Percentiles rank a stretch among this genome's conserved stretches.
These are phyloP conservation scores for Cotesia vestalis DNA, from an alignment of 1,140 invertebrate genomes.

Conservation along the genomic window DNA sequence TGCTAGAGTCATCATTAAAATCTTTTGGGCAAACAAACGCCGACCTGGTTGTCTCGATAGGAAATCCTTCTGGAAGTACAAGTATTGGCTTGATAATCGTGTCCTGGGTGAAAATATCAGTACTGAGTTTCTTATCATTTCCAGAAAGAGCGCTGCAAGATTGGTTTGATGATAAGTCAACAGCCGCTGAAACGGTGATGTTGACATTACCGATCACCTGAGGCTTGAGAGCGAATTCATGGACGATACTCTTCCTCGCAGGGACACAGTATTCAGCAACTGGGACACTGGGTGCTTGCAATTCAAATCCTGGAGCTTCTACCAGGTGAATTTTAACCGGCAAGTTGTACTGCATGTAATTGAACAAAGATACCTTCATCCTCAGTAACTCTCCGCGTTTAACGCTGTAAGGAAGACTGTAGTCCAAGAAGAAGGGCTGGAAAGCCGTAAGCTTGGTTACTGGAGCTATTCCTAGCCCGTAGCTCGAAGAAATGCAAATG, in stretches of 20 bases:
- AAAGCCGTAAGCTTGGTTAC: constrained; percentile 71
- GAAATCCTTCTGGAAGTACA: constrained; percentile 72
- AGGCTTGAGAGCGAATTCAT: constrained; percentile 66
- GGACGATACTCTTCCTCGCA: constrained; percentile 60
- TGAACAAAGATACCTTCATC: constrained; percentile 76
- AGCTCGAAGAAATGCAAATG: constrained; percentile 72
- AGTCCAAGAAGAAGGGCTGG: constrained; percentile 78
- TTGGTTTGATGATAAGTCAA: constrained; percentile 61
- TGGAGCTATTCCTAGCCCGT: constrained; percentile 73
- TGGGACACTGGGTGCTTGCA: constrained; percentile 48
- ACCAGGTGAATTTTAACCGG: constrained; percentile 69
- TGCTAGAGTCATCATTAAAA: constrained; percentile 57
- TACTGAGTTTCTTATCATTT: neutral
- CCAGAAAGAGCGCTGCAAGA: constrained; percentile 59
- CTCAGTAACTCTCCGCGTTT: constrained; percentile 75
- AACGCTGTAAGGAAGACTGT: constrained; percentile 76
- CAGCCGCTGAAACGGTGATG: constrained; percentile 69
- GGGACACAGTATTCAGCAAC: constrained; percentile 59
- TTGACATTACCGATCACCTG: constrained; percentile 68
- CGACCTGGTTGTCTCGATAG: constrained; percentile 68
- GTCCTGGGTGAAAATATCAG: constrained; percentile 61
- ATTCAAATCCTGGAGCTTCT: constrained; percentile 61
- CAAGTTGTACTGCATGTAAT: constrained; percentile 73
- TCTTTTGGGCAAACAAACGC: constrained; percentile 69
- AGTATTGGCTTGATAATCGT: constrained; percentile 69